Evolutionary conservation across 2,113 vertebrate species (phyloP), one percentile per base, ranked within the genome.

Genomic region (Notarius lentiginosus): DNA sequence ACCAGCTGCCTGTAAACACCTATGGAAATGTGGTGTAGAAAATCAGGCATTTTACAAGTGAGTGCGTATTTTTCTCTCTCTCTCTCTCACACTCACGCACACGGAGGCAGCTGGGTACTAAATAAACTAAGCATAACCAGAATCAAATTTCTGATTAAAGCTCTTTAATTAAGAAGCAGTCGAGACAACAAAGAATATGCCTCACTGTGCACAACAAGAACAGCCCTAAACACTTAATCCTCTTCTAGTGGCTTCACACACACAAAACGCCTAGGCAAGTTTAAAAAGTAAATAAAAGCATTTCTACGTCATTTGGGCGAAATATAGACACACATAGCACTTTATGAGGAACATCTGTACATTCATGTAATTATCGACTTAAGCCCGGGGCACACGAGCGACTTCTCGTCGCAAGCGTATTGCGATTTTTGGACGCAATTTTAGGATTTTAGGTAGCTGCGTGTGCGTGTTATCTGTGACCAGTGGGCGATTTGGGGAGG

Each of bases 41-140:
- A 99, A 99, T 92, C 98, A 99, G 91, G 97, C 97, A 87, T 99
- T 99, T 96, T 99, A 99, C 96, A 99, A 99, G 98, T 99, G 94
- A 89, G 98, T 94, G 85, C 14, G 3, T 20, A 5, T 30, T 8
- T n/a, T 7, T 41, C 34, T 41, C 41, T 41, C 4, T 41, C 41
- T 41, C 41, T 4, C 41, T 41, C 41, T 4, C 41, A 0, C 41
- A 4, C 41, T 1, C 34, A 34, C 9, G 34, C 9, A n/a, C 22
- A n/a, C 84, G 56, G 65, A 24, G 79, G 79, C 82, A 15, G 80
- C 82, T 53, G 7, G 75, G 81, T 88, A 55, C 55, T 34, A n/a
- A 15, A 22, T 84, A 68, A 63, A 65, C 58, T 70, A 30, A 73
- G 72, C 60, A 55, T 79, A 27, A 65, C 63, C 17, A 18, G 81